These are phyloP conservation scores for Lagenorhynchus albirostris DNA, from an alignment of 2,113 vertebrate species.

Conservation along the genomic window DNA sequence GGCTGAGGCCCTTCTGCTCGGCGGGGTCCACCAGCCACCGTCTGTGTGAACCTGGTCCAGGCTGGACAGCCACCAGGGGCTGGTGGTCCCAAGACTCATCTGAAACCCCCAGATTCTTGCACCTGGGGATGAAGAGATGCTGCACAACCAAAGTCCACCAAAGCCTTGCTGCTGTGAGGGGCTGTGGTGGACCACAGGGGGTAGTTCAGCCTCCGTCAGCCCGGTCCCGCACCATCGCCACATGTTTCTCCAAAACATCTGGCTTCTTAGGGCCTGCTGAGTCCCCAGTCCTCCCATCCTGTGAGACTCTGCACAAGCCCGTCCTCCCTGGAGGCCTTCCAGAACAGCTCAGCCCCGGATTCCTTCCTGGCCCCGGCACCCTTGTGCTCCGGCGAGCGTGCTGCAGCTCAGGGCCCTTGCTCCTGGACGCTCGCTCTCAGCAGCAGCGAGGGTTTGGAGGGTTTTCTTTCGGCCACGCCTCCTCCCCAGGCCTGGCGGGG, in stretches of 20 bases:
- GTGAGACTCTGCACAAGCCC: neutral
- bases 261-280: neutral
- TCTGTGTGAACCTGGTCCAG: fast-evolving
- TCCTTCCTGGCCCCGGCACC: neutral
- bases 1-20: neutral
- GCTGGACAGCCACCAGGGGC: neutral
- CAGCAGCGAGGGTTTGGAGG: fast-evolving
- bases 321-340: neutral
- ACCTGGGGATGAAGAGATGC: fast-evolving
- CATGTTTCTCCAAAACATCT: neutral
- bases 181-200: fast-evolving
- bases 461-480: fast-evolving
- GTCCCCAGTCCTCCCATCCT: fast-evolving
- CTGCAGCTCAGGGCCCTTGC: fast-evolving
- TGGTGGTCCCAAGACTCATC: neutral
- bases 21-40: neutral
- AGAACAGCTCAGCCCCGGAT: fast-evolving
- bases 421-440: fast-evolving
- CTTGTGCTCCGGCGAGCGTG: fast-evolving
- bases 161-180: fast-evolving
- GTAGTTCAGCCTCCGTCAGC: fast-evolving
- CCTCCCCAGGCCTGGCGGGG: neutral
- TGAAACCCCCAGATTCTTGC: neutral
- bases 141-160: fast-evolving
- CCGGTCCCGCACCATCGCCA: fast-evolving